These are phyloP conservation scores for Conistra vaccinii DNA, from an alignment of 2,888 invertebrate genomes.

Conservation along the genomic window DNA sequence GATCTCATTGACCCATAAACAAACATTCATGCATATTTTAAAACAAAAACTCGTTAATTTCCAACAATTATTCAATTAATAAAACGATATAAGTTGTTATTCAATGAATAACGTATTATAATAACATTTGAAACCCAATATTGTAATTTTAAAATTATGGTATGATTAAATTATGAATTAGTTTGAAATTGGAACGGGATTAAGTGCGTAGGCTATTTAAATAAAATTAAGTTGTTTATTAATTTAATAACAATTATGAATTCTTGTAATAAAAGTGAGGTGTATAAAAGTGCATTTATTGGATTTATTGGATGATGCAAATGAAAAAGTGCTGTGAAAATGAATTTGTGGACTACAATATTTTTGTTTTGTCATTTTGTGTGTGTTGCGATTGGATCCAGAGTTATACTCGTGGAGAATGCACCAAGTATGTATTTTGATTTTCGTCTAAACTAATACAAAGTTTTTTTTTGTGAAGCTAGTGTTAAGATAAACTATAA, in stretches of 20 bases:
- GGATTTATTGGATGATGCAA: slow-evolving; percentile 74
- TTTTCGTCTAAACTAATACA: no score
- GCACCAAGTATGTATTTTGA: slow-evolving; percentile 84
- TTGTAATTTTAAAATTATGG: slow-evolving; percentile 20
- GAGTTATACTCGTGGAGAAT: slow-evolving; percentile 88
- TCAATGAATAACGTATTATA: slow-evolving; percentile 19
- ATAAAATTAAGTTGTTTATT: slow-evolving; percentile 14
- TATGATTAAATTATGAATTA: slow-evolving; percentile 1
- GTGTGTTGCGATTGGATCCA: slow-evolving; percentile 76
- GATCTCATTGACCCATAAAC: slow-evolving; percentile 84
- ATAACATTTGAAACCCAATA: not conserved
- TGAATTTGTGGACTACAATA: slow-evolving; percentile 79
- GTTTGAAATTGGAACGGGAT: slow-evolving; percentile 46
- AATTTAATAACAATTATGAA: slow-evolving; percentile 46
- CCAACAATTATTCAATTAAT: slow-evolving; percentile 42
- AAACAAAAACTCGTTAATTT: slow-evolving; percentile 41
- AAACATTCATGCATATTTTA: slow-evolving; percentile 58
- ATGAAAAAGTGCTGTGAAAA: slow-evolving; percentile 79
- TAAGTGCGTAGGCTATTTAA: not conserved
- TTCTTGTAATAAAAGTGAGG: slow-evolving; percentile 44
- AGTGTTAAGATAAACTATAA: no score
- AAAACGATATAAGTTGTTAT: slow-evolving; percentile 13
- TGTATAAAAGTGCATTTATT: slow-evolving; percentile 66
- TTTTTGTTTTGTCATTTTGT: slow-evolving; percentile 78
- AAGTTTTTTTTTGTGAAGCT: no score